These are phyloP conservation scores for Indicator maculatus DNA, from an alignment of 2,113 vertebrate genomes.

Conservation along the genomic window DNA sequence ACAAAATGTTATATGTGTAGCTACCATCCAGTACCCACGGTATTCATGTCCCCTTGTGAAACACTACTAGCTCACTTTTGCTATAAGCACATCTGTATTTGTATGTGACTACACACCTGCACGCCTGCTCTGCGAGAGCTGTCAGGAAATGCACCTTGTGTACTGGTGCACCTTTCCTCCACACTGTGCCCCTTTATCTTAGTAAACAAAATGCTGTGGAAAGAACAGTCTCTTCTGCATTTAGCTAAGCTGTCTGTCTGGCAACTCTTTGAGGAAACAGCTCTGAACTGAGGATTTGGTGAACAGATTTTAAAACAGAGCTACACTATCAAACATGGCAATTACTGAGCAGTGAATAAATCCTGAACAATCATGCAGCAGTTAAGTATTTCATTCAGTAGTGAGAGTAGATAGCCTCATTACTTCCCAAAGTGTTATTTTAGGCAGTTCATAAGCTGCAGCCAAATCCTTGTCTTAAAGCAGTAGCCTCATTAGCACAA, in stretches of 20 bases:
- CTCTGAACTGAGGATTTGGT: background rate
- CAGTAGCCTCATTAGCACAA: background rate
- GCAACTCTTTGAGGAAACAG: background rate
- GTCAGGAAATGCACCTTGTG: background rate
- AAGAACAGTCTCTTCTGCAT: background rate
- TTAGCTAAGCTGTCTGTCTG: background rate
- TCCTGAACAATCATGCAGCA: background rate
- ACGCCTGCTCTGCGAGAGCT: background rate
- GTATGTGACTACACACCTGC: background rate
- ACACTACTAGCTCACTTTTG: background rate
- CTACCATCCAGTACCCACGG: background rate
- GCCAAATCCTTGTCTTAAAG: conserved; percentile 3
- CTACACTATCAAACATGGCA: background rate
- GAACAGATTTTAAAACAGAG: background rate
- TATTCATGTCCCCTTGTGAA: background rate
- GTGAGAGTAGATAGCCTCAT: background rate
- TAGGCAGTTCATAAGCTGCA: background rate
- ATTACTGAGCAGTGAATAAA: background rate
- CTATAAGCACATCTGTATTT: background rate
- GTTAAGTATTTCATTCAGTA: background rate
- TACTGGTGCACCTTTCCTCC: background rate
- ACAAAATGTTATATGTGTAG: background rate
- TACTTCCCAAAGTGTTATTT: conserved; percentile 3
- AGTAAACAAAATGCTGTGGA: background rate
- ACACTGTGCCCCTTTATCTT: background rate